Percentiles rank a stretch among this genome's conserved stretches.
Evolutionary conservation across 2,888 invertebrate genomes (phyloP).

Genomic region (Xanthia togata): DNA sequence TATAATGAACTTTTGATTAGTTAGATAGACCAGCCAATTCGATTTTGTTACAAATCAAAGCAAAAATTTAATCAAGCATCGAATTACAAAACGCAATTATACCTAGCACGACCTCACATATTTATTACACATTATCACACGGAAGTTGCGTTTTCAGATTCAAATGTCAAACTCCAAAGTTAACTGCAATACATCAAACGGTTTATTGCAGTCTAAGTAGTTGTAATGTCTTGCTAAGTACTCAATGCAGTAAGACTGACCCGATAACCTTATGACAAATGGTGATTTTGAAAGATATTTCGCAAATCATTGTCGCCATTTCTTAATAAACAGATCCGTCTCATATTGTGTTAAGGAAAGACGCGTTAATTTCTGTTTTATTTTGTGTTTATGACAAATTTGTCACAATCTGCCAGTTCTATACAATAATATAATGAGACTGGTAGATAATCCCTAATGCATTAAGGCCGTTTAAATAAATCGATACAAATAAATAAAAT

Average conservation of each 20-base stretch:
- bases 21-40: not conserved
- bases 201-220: conserved; percentile 22
- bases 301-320: conserved; percentile 40
- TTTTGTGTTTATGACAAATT: too few relatives aligned
- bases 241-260: conserved; percentile 29
- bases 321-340: conserved; percentile 12
- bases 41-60: conserved; percentile 26
- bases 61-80: conserved; percentile 28
- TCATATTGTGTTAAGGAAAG: not conserved
- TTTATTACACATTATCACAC: conserved; percentile 33
- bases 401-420: too few relatives aligned
- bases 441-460: too few relatives aligned
- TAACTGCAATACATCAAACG: conserved; percentile 25
- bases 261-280: conserved; percentile 44
- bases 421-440: too few relatives aligned
- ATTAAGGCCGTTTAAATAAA: too few relatives aligned
- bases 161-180: conserved; percentile 50
- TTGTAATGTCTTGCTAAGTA: conserved; percentile 36
- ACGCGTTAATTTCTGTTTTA: not conserved
- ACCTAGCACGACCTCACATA: conserved; percentile 22
- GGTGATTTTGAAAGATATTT: conserved; percentile 33
- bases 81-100: conserved; percentile 30
- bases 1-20: not conserved
- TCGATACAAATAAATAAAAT: too few relatives aligned
- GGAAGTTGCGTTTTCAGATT: conserved; percentile 51